These are phyloP conservation scores for Apodemia zela DNA, from an alignment of 2,888 invertebrate species.

Conservation along the genomic window DNA sequence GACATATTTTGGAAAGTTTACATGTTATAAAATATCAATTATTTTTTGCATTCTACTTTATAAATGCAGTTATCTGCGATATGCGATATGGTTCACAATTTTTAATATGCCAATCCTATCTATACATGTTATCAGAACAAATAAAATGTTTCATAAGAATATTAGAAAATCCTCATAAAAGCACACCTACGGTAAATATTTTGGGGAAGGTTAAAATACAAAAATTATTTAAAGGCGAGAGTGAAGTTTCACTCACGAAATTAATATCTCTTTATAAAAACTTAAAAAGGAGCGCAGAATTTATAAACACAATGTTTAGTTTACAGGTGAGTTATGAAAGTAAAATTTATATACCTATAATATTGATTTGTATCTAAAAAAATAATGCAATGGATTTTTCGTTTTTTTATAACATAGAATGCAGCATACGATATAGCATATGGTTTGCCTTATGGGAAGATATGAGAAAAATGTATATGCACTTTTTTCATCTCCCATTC, in stretches of 20 bases:
- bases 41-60: neutral
- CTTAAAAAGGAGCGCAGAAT: constrained; percentile 15
- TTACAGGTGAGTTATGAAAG: constrained; percentile 18
- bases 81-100: neutral
- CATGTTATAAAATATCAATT: neutral
- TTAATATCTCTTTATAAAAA: constrained; percentile 4
- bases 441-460: too few species aligned
- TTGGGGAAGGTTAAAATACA: neutral
- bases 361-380: too few species aligned
- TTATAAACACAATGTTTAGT: constrained; percentile 15
- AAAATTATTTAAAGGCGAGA: neutral
- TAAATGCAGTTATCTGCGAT: neutral
- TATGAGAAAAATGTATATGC: too few species aligned
- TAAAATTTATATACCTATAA: too few species aligned
- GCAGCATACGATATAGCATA: too few species aligned
- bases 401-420: too few species aligned
- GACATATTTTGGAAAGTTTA: neutral
- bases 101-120: neutral
- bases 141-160: neutral
- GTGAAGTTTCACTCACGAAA: neutral
- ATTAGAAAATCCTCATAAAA: neutral
- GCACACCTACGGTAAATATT: neutral
- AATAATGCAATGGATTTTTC: too few species aligned
- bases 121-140: neutral
- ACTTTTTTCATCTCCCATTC: too few species aligned